Evolutionary conservation across 2,888 invertebrate genomes (phyloP).

Genomic region (Plemyria rubiginata): DNA sequence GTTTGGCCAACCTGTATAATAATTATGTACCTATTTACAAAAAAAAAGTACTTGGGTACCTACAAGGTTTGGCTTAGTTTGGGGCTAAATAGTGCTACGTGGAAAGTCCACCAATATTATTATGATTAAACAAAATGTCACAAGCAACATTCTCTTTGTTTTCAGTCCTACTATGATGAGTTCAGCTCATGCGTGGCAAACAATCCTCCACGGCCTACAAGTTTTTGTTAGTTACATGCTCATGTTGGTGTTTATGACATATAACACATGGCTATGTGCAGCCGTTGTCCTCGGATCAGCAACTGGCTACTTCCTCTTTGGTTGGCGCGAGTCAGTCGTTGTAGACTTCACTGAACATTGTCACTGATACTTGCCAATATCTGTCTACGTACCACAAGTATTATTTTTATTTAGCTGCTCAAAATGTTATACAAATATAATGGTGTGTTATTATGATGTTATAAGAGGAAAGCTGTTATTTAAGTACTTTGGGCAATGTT

Average conservation of each 20-base stretch:
- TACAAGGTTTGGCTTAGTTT: too few relatives aligned
- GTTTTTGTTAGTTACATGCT: conserved; percentile 96
- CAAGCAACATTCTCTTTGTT: conserved; percentile 43
- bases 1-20: too few relatives aligned
- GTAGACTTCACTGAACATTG: conserved; percentile 98
- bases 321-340: conserved; percentile 97
- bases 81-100: too few relatives aligned
- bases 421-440: conserved; percentile 67
- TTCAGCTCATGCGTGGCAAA: conserved; percentile 93
- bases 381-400: conserved; percentile 48
- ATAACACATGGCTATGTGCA: conserved; percentile 96
- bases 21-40: too few relatives aligned
- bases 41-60: too few relatives aligned
- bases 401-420: conserved; percentile 67
- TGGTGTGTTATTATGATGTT: conserved; percentile 71
- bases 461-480: conserved; percentile 69
- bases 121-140: background rate
- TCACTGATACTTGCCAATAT: conserved; percentile 86
- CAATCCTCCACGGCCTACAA: conserved; percentile 94
- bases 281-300: conserved; percentile 96
- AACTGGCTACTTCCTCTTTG: conserved; percentile 96
- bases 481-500: conserved; percentile 69
- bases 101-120: too few relatives aligned
- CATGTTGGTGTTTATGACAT: conserved; percentile 99
- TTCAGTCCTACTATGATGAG: conserved; percentile 94